Conservation (phyloP, 1,140 invertebrate species). For the Rhyacophila brunnea region DNA sequence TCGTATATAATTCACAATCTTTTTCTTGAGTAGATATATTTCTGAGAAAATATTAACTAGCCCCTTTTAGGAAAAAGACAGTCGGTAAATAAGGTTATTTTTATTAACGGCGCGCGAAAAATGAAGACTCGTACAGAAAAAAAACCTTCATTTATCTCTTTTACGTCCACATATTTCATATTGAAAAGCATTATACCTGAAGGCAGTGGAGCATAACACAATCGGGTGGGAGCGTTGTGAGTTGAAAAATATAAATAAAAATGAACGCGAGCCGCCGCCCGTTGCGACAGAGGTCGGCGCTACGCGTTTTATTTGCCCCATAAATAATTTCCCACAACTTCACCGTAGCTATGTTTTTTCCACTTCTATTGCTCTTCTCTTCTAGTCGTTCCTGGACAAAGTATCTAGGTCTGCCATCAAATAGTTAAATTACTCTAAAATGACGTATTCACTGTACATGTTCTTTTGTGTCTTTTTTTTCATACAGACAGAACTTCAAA, state of each 20-base stretch:
- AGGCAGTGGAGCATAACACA: constrained; percentile 18
- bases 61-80: neutral
- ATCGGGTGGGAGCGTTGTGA: constrained; percentile 10
- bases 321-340: constrained; percentile 6
- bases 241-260: constrained; percentile 22
- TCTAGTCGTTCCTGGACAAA: neutral
- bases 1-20: too few relatives aligned
- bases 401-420: neutral
- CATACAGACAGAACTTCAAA: neutral
- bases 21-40: too few relatives aligned
- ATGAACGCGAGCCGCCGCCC: neutral
- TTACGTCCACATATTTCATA: constrained; percentile 25
- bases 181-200: constrained; percentile 17
- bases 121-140: constrained; percentile 10
- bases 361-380: neutral
- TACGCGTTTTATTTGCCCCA: constrained; percentile 4
- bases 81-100: neutral
- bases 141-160: constrained; percentile 18
- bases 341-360: neutral
- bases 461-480: neutral
- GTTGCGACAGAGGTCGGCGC: neutral
- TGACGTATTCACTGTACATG: neutral
- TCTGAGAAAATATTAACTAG: neutral
- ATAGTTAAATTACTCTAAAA: constrained; percentile 4
- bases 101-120: neutral